These are phyloP conservation scores for Carcina quercana DNA, from an alignment of 2,888 invertebrate species.

Conservation along the genomic window DNA sequence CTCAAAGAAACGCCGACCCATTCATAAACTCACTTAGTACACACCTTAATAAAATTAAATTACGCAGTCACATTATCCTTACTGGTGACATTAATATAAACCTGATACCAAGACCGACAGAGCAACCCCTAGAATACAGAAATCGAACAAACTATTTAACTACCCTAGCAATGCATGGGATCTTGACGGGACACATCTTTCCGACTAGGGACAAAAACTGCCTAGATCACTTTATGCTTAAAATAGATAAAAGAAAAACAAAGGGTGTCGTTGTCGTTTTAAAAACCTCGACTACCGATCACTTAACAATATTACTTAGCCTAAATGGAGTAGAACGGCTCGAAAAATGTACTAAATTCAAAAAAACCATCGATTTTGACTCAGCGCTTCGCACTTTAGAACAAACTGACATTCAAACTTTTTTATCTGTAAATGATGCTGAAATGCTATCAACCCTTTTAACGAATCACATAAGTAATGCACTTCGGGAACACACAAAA, in stretches of 20 bases:
- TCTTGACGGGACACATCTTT: conserved; percentile 4
- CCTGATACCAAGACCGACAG: conserved; percentile 4
- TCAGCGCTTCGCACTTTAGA: too few species aligned
- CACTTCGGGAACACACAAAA: too few species aligned
- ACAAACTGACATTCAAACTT: too few species aligned
- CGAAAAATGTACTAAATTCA: too few species aligned
- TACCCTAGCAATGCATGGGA: conserved; percentile 3
- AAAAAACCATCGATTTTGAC: too few species aligned
- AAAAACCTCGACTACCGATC: background rate
- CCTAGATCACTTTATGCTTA: conserved; percentile 8
- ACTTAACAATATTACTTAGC: background rate
- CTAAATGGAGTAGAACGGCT: too few species aligned
- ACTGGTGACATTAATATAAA: conserved; percentile 18
- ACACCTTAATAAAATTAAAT: conserved; percentile 8
- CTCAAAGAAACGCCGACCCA: conserved; percentile 8
- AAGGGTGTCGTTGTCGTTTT: background rate
- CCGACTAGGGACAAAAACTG: conserved; percentile 4
- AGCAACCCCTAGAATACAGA: conserved; percentile 3
- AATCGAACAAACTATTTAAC: conserved; percentile 9
- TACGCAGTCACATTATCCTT: conserved; percentile 10
- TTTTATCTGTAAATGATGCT: too few species aligned
- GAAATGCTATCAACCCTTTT: too few species aligned
- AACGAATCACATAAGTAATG: too few species aligned
- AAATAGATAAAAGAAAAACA: background rate
- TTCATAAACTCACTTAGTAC: conserved; percentile 11